Evolutionary conservation across 1,140 invertebrate genomes (phyloP), one percentile per base, ranked within the genome.

Genomic region (Lordiphosa stackelbergi): DNA sequence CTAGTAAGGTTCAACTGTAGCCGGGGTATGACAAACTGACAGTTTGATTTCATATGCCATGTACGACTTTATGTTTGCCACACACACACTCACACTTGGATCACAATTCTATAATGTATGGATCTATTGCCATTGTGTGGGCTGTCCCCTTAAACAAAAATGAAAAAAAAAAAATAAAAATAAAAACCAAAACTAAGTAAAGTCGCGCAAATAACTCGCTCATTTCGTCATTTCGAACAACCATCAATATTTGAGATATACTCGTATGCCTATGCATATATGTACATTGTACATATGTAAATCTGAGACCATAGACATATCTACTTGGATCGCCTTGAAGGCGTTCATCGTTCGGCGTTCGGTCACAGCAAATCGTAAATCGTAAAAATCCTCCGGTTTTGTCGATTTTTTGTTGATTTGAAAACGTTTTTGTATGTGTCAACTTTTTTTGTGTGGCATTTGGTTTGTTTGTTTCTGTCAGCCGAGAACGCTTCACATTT

Each of bases 201-300:
- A 74, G 64, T 73, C 73, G 73, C 69, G 69, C 74, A 78, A 77
- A 79, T 73, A 78, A 79, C 74, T 78, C 69, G 73, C 58, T 78
- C 73, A 55, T 78, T 78, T 78, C 74, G 73, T 79, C 74, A 79
- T 78, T 77, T 77, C 47, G 38, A 77, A 73, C 62, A 62, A 51
- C 46, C 72, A 73, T 79, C 70, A 78, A 73, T 73, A 78, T 73
- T 69, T 69, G 69, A 24, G 22, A 4, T 24, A 24, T 5, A 24
- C 22, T 24, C 22, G 22, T 24, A 24, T 24, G 22, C 28, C 6
- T 31, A 31, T 31, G 28, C 28, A 61, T 53, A 66, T 53, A 60
- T 24, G 22, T 24, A 24, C 22, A 24, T 24, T 24, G 19, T n/a
- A 57, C 47, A 53, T 48, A 13, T 63, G 19, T 49, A 56, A 49